Evolutionary conservation across 2,113 vertebrate species (phyloP), one percentile per base, ranked within the genome.

Genomic region (Bufo bufo): DNA sequence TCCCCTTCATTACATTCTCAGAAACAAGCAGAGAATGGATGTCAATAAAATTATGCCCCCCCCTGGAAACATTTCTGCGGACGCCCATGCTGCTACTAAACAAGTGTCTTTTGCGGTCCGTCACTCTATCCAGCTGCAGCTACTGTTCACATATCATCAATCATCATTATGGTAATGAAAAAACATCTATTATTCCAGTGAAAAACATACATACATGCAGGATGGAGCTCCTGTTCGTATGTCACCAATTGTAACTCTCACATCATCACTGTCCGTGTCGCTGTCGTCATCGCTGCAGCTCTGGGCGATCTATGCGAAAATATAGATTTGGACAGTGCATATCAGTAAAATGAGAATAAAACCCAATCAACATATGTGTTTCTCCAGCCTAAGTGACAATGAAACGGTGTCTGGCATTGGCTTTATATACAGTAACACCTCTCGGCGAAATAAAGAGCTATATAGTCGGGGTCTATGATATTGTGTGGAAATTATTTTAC

Each of bases 221-320:
- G 93, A 93, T 0, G 95, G 94, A 0, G 93, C 93, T 84, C 95
- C 94, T 0, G 95, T 96, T 87, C 94, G 94, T 58, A 96, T 96
- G 91, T 95, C 94, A 88, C 95, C 94, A 45, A 95, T 96, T 0
- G 94, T 95, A 17, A 96, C 95, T 84, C 94, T 93, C 82, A 96
- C 94, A 0, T 95, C 94, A 19, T 95, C 94, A 0, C 93, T 94
- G 90, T 95, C 93, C 0, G 93, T 94, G 16, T 94, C 94, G 0
- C 93, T 94, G 87, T 95, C 94, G 2, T 95, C 93, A 59, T 94
- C 93, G 88, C 93, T 94, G 7, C 92, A 92, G 5, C 92, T 94
- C 49, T 93, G 93, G 14, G 93, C 91, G 63, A 90, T 90, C 95
- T 96, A 85, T 47, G 3, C 66, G 3, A 65, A 74, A 61, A 87